Percentiles rank a stretch among this genome's conserved stretches.
phyloP scores from a whole-genome alignment of 2,888 invertebrate genomes.

The Stegophylla sp. region DNA sequence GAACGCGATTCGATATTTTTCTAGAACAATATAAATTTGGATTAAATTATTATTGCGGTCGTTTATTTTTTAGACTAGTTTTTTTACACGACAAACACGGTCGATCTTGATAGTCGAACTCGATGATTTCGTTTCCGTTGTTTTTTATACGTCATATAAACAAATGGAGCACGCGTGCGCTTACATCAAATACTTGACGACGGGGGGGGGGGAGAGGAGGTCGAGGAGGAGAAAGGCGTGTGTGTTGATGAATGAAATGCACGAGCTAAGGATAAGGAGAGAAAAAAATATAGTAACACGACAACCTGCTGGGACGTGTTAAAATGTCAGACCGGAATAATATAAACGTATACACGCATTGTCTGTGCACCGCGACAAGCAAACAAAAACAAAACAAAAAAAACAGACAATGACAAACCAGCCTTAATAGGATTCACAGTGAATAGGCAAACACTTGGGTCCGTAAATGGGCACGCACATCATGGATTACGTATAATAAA shows the following conservation, averaged over 20 bases:
- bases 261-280: constrained; percentile 32
- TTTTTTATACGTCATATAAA: constrained; percentile 4
- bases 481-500: constrained; percentile 20
- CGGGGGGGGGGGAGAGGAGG: not conserved
- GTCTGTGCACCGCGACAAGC: constrained; percentile 38
- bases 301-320: constrained; percentile 57
- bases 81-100: constrained; percentile 6
- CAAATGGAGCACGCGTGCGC: not conserved
- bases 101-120: constrained; percentile 22
- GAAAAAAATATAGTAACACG: constrained; percentile 53
- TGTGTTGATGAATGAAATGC: constrained; percentile 56
- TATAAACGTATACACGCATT: constrained; percentile 52
- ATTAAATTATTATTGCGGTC: constrained; percentile 7
- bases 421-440: constrained; percentile 41
- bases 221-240: constrained; percentile 29
- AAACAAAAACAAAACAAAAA: constrained; percentile 43
- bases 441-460: constrained; percentile 47
- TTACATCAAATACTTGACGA: constrained; percentile 1
- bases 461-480: constrained; percentile 34
- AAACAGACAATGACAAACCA: constrained; percentile 44
- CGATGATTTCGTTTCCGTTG: constrained; percentile 50
- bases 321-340: constrained; percentile 55
- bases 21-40: not conserved
- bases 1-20: constrained; percentile 17
- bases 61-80: not conserved